Conservation (phyloP, 2,888 invertebrate species). For the Drosophila atripex region DNA sequence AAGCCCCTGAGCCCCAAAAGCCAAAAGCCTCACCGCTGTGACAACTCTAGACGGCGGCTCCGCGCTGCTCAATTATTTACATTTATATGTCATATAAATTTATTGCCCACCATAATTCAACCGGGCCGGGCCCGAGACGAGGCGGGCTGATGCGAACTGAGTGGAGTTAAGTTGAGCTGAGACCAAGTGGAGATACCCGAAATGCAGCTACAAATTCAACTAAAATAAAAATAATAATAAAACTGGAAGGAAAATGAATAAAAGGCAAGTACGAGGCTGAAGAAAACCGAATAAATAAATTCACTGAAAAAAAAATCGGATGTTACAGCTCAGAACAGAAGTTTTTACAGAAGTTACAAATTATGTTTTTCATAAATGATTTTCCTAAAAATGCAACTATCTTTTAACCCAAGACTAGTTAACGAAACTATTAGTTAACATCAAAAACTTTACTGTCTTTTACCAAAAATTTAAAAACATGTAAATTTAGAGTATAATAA, state of each 20-base stretch:
- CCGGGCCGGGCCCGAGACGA: constrained; percentile 35
- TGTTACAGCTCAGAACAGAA: no score
- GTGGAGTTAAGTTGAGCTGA: constrained; percentile 16
- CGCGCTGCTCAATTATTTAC: constrained; percentile 80
- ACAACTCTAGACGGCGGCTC: constrained; percentile 53
- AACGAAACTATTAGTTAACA: no score
- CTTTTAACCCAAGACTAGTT: no score
- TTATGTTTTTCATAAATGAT: no score
- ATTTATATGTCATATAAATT: constrained; percentile 81
- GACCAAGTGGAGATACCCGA: constrained; percentile 46
- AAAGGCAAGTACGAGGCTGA: constrained; percentile 3
- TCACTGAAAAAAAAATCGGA: background rate
- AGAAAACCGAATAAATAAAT: background rate
- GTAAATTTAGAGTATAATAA: constrained; percentile 11
- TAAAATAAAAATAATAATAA: constrained; percentile 55
- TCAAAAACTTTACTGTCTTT: no score
- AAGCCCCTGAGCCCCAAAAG: constrained; percentile 12
- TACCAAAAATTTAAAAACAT: background rate
- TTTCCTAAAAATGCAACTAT: no score
- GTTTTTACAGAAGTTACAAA: no score
- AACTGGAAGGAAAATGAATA: constrained; percentile 26
- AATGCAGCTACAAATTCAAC: constrained; percentile 71
- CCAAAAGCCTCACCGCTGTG: constrained; percentile 32
- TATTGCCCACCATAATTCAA: constrained; percentile 79
- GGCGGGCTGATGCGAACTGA: constrained; percentile 24